phyloP scores from a whole-genome alignment of 2,113 vertebrate genomes.

The Scytalopus superciliaris region DNA sequence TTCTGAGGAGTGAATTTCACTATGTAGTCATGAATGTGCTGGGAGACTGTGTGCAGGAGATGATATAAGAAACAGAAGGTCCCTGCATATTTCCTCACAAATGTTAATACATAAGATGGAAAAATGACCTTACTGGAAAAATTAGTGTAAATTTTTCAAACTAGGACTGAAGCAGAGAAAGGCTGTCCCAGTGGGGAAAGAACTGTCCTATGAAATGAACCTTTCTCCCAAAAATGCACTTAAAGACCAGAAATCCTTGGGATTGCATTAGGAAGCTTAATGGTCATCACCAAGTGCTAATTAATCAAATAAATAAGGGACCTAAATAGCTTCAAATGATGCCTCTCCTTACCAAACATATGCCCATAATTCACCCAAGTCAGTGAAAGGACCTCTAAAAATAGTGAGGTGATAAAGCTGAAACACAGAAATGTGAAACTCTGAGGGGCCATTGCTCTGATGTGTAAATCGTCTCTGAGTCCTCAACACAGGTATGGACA shows the following conservation, averaged over 20 bases:
- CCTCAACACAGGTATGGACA: neutral
- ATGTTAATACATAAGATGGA: neutral
- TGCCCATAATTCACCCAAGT: neutral
- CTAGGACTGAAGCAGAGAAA: neutral
- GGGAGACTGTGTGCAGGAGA: neutral
- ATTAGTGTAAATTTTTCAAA: neutral
- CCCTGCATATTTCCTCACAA: neutral
- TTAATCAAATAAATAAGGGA: neutral
- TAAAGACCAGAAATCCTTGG: neutral
- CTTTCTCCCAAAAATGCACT: neutral
- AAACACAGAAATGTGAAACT: neutral
- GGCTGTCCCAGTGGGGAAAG: neutral
- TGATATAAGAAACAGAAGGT: neutral
- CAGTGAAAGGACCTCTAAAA: neutral
- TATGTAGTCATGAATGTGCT: neutral
- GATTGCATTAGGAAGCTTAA: neutral
- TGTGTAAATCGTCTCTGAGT: neutral
- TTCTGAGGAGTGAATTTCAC: neutral
- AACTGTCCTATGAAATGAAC: neutral
- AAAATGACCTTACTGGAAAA: neutral
- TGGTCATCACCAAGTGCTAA: neutral
- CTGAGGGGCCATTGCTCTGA: neutral
- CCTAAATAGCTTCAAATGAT: neutral
- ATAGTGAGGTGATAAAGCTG: neutral
- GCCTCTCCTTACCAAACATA: neutral